These are phyloP conservation scores for Enhydra lutris DNA, from an alignment of 2,113 vertebrate species.

Conservation along the genomic window DNA sequence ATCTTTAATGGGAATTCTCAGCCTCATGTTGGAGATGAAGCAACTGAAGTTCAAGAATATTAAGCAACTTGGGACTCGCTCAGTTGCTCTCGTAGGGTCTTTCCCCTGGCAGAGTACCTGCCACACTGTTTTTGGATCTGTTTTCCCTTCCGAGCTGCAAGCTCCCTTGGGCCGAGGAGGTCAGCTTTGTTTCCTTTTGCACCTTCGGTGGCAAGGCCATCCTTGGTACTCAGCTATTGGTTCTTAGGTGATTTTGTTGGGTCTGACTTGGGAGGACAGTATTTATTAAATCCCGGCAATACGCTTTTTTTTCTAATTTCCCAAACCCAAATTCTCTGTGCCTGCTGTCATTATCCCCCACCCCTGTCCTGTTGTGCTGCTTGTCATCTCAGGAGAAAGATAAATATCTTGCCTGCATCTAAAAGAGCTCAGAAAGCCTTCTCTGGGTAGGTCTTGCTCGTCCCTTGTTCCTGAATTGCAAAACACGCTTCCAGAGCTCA, in stretches of 20 bases:
- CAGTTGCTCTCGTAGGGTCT: not conserved
- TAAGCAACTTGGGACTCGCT: not conserved
- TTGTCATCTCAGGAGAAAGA: not conserved
- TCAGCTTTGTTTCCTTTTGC: not conserved
- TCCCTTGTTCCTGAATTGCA: not conserved
- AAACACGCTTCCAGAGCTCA: not conserved
- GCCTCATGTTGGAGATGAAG: not conserved
- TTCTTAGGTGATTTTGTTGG: not conserved
- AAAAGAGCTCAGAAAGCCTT: not conserved
- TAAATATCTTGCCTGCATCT: not conserved
- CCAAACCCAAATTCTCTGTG: not conserved
- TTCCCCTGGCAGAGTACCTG: not conserved
- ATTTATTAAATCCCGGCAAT: not conserved
- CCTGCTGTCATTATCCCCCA: not conserved
- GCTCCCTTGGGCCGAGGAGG: not conserved
- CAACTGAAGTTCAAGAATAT: not conserved
- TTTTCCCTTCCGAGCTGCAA: not conserved
- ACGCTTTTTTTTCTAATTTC: not conserved
- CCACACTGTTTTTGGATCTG: not conserved
- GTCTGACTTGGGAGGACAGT: not conserved
- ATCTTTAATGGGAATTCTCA: not conserved
- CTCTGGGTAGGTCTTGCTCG: not conserved
- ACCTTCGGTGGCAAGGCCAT: not conserved
- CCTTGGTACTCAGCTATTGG: not conserved
- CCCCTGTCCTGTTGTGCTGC: not conserved